Percentiles rank a stretch among this genome's conserved stretches.
These are phyloP conservation scores for Caenorhabditis macrosperma DNA, from an alignment of 2,888 invertebrate species.

Conservation along the genomic window DNA sequence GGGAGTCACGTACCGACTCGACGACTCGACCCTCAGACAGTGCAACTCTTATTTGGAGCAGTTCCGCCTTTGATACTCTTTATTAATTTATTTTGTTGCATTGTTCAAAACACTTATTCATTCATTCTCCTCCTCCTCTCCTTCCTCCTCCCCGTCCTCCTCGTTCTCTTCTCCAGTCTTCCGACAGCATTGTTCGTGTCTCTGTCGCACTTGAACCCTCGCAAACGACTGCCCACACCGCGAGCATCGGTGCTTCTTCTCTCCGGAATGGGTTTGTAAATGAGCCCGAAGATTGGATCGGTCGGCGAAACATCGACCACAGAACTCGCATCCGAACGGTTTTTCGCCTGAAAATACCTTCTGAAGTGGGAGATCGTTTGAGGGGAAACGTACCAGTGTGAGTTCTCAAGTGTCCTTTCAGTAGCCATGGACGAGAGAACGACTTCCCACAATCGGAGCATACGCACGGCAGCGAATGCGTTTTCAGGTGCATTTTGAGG, in stretches of 20 bases:
- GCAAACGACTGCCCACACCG: constrained; percentile 63
- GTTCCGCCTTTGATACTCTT: constrained; percentile 28
- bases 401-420: constrained; percentile 69
- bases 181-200: constrained; percentile 59
- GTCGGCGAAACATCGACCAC: constrained; percentile 69
- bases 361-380: not conserved
- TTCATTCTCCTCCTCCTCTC: not conserved
- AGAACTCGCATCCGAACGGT: constrained; percentile 65
- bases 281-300: constrained; percentile 69
- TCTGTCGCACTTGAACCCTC: constrained; percentile 56
- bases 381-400: constrained; percentile 67
- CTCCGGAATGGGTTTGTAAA: constrained; percentile 65
- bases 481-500: constrained; percentile 72
- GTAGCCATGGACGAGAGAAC: constrained; percentile 69
- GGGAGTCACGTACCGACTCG: constrained; percentile 42
- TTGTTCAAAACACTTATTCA: constrained; percentile 1
- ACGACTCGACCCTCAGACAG: constrained; percentile 39
- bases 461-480: constrained; percentile 67
- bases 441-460: constrained; percentile 68
- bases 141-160: not conserved
- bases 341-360: constrained; percentile 68
- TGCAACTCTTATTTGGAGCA: constrained; percentile 50
- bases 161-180: constrained; percentile 2
- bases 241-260: constrained; percentile 62
- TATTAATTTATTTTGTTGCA: not conserved